phyloP scores from a whole-genome alignment of 2,797 vertebrate genomes.

The Botia almorhae region DNA sequence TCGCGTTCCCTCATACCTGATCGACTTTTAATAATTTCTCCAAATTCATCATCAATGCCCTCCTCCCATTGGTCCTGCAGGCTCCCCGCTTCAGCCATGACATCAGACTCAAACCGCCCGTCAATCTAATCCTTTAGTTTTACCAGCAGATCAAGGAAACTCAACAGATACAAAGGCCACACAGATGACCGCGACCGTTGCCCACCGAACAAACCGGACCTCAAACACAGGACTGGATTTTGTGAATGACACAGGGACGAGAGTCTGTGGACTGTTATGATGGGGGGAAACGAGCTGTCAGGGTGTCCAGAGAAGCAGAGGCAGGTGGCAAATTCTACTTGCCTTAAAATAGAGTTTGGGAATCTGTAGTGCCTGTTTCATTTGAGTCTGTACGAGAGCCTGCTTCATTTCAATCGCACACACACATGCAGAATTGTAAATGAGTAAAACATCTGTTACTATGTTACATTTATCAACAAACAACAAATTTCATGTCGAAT shows the following conservation, averaged over 20 bases:
- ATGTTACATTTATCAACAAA: neutral
- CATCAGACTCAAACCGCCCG: conserved; percentile 1
- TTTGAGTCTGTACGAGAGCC: conserved; percentile 21
- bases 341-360: conserved; percentile 57
- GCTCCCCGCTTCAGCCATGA: conserved; percentile 55
- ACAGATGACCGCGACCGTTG: conserved; percentile 1
- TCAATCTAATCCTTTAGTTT: conserved; percentile 28
- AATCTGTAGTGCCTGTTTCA: conserved; percentile 26
- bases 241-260: conserved; percentile 42
- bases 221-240: conserved; percentile 10
- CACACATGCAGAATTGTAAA: conserved; percentile 10
- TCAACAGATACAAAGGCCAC: neutral
- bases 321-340: conserved; percentile 55
- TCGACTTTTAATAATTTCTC: conserved; percentile 61
- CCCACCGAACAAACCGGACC: neutral
- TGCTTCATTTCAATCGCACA: conserved; percentile 31
- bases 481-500: neutral
- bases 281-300: conserved; percentile 51
- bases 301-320: conserved; percentile 40
- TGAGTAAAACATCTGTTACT: neutral
- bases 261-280: conserved; percentile 49
- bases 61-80: conserved; percentile 55
- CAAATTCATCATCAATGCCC: conserved; percentile 58
- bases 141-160: neutral
- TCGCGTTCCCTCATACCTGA: conserved; percentile 48